phyloP scores from a whole-genome alignment of 2,888 invertebrate genomes.

The Parnassius mnemosyne region DNA sequence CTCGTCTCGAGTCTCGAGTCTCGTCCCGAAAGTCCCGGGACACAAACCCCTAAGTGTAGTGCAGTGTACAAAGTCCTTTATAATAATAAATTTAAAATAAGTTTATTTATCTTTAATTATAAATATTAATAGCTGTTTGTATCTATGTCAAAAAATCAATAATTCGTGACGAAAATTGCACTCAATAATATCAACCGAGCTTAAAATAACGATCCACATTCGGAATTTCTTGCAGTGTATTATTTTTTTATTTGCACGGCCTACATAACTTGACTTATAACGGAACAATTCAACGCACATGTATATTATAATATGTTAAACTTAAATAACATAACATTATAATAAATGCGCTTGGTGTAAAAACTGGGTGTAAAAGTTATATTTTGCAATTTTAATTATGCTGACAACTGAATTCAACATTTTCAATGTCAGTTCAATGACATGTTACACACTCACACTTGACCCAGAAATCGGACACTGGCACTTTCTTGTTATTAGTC shows the following conservation, averaged over 20 bases:
- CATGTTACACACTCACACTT: conserved; percentile 67
- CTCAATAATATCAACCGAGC: background rate
- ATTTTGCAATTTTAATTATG: background rate
- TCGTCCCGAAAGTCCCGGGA: too few species aligned
- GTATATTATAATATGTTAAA: background rate
- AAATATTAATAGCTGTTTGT: too few species aligned
- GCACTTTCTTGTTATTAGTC: conserved; percentile 68
- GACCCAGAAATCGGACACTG: conserved; percentile 70
- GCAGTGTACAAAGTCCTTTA: too few species aligned
- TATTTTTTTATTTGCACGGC: conserved; percentile 22
- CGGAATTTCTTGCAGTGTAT: background rate
- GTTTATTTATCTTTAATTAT: too few species aligned
- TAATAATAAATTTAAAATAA: too few species aligned
- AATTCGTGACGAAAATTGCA: background rate
- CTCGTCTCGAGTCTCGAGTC: too few species aligned
- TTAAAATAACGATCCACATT: background rate
- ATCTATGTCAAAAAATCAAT: background rate
- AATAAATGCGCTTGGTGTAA: background rate
- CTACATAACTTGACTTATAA: conserved; percentile 19
- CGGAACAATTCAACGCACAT: conserved; percentile 7
- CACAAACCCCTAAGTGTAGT: too few species aligned
- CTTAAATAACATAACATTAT: background rate
- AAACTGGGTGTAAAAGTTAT: background rate
- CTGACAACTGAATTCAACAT: conserved; percentile 33
- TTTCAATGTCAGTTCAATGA: conserved; percentile 65